Base-by-base conservation (phyloP, 1,140 invertebrate species). In the Drosophila lowei region DNA sequence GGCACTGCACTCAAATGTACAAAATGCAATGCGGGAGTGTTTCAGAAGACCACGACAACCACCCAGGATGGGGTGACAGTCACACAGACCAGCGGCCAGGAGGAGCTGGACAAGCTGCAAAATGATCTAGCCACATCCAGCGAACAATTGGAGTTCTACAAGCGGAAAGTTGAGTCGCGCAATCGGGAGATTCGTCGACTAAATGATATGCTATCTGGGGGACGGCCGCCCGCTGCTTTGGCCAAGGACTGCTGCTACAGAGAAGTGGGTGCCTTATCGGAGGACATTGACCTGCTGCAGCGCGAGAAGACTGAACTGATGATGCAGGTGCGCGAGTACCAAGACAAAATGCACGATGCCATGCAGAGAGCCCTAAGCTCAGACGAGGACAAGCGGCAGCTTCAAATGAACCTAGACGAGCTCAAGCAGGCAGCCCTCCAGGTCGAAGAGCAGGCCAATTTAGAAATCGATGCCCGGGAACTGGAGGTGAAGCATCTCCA, bases 331-430 rank as follows among this genome's bases (percentile, higher is more conserved):
- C 93, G 92, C 90, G 93, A 95, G 41, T 92, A 93, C 46, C 79
- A 94, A 47, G 90, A 92, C 44, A 94, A 94, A 66, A 94, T 94
- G 89, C 94, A 95, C 63, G 94, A 95, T 60, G 94, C 94, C 4
- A 94, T 94, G 94, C 91, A 93, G 57, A 90, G 93, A 71, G 94
- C 94, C 1, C 78, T 95, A 52, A 92, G 92, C 67, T 90, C 94
- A 43, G 94, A 94, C 4, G 93, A 94, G 54, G 91, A 93, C 50
- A 95, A 95, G 73, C 92, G 93, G 49, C 91, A 93, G 60, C 76
- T 95, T 5, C 93, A 94, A 89, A 92, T 93, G 34, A 93, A 94
- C 81, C 88, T 95, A 18, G 92, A 92, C 63, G 93, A 94, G 67
- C 92, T 94, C 11, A 94, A 94, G 85, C 91, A 93, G 52, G 92